Evolutionary conservation across 2,113 vertebrate species (phyloP).

Genomic region (Bombycilla garrulus): DNA sequence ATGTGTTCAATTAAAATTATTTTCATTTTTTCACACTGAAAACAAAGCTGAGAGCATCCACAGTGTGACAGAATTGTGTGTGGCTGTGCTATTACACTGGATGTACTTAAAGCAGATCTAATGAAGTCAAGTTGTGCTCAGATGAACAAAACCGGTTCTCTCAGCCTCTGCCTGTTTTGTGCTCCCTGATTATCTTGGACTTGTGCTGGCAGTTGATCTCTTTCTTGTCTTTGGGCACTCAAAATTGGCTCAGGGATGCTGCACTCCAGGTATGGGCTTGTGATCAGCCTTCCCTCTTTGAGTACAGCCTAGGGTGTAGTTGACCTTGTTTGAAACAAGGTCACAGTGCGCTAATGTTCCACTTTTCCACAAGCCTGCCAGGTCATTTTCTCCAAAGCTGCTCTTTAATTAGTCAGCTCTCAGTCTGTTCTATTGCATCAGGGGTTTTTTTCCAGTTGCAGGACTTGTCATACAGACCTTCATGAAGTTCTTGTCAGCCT

Average conservation of each 20-base stretch:
- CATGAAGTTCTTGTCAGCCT: neutral
- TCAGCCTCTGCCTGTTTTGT: neutral
- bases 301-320: neutral
- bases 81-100: neutral
- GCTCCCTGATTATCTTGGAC: neutral
- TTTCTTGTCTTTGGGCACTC: neutral
- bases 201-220: neutral
- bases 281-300: neutral
- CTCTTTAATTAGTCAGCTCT: neutral
- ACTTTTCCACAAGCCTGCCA: neutral
- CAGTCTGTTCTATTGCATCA: neutral
- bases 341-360: neutral
- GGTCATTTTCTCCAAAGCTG: neutral
- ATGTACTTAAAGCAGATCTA: neutral
- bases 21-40: neutral
- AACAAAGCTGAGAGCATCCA: neutral
- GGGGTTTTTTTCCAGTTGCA: accelerated
- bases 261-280: neutral
- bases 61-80: neutral
- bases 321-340: neutral
- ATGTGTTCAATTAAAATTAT: neutral
- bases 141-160: neutral
- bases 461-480: neutral
- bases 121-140: neutral
- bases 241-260: neutral